phyloP scores from a whole-genome alignment of 2,888 invertebrate species.

The Agrochola lychnidis region DNA sequence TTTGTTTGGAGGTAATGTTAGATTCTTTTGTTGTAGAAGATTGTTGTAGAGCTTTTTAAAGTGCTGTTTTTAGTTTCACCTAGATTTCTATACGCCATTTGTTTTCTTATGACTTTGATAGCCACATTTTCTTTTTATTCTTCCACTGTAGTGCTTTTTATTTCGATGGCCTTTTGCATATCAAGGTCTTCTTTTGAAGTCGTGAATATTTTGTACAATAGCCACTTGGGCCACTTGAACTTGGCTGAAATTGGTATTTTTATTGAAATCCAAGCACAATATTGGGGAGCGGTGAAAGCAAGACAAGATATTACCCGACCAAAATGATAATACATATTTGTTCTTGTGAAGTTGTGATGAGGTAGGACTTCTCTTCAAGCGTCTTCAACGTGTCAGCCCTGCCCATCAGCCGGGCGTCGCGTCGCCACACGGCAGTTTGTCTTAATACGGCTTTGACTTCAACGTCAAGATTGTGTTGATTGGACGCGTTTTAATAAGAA shows the following conservation, averaged over 20 bases:
- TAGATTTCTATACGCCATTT: neutral
- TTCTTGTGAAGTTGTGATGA: neutral
- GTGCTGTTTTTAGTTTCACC: neutral
- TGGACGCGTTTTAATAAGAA: constrained; percentile 52
- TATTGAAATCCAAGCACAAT: neutral
- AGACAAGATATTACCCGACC: too few relatives aligned
- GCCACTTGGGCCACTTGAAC: neutral
- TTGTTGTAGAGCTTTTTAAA: neutral
- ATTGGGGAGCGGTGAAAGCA: too few relatives aligned
- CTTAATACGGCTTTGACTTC: constrained; percentile 63
- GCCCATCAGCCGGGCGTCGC: constrained; percentile 36
- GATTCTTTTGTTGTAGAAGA: constrained; percentile 14
- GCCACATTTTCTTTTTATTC: neutral
- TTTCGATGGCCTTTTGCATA: neutral
- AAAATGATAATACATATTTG: neutral
- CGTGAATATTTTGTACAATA: neutral
- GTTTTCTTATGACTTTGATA: neutral
- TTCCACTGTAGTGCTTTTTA: neutral
- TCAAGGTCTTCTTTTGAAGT: neutral
- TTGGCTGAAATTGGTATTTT: neutral
- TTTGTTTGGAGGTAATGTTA: constrained; percentile 26
- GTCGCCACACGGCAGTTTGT: constrained; percentile 56
- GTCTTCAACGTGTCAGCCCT: constrained; percentile 50
- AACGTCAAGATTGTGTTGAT: constrained; percentile 62
- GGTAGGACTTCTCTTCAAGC: too few relatives aligned